Evolutionary conservation across 1,140 invertebrate species (phyloP), one percentile per base, ranked within the genome.

Genomic region (Copidosoma floridanum): DNA sequence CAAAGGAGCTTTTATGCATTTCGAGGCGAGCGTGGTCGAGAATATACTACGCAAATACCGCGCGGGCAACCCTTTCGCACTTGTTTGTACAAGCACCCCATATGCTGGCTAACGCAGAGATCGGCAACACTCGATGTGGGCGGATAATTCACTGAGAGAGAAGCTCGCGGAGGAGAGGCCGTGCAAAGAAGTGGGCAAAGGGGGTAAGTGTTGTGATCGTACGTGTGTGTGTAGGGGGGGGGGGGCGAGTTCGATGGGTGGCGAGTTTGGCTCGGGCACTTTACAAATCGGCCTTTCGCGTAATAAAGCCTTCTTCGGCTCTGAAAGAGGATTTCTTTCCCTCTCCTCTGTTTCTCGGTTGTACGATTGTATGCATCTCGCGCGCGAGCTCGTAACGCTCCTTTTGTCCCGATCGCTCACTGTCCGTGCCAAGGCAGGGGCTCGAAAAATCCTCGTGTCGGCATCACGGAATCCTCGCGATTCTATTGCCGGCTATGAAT

Each of bases 231-330:
- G 44, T 10, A 24, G 23, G 23, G 23, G 12, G 35, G 44, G 50
- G 48, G 52, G 48, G 57, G 51, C 41, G 51, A 54, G 43, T 47
- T 54, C 51, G 51, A 60, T 60, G 50, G 51, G 40, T 47, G 50
- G 41, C 43, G 40, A 48, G 32, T 47, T 32, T 10, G 20, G 23
- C 27, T n/a, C 20, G 23, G 41, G 47, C 50, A 60, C 32, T 47
- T 60, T 46, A 60, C 57, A 60, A 53, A 53, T 60, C 38, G 41
- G 50, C 41, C 47, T 60, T 60, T 59, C 57, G 53, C 47, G 48
- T 60, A 60, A 60, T 60, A 60, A 59, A 60, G 57, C 54, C 57
- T 23, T 60, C 50, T 48, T 20, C 21, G 41, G 29, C 32, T 41
- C 40, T 41, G 43, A 51, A 41, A 47, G 38, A 38, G 11, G 41